Conservation (phyloP, 2,797 vertebrate genomes). For the Crax fasciolata region DNA sequence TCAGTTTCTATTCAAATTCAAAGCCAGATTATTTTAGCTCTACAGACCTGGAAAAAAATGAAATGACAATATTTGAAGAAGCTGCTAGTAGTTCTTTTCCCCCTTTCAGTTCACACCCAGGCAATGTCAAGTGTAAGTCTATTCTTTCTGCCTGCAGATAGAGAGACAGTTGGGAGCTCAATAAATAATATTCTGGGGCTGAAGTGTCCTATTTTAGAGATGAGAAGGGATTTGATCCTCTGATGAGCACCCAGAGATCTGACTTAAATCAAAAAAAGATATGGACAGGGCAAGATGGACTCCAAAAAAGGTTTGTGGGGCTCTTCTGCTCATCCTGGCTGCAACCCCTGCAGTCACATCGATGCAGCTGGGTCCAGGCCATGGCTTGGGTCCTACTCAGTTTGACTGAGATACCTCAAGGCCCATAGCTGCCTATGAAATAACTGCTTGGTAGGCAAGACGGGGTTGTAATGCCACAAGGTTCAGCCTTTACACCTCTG, state of each 20-base stretch:
- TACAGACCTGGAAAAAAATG: conserved; percentile 63
- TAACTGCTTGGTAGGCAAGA: background rate
- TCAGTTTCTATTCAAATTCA: conserved; percentile 79
- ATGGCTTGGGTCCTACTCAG: background rate
- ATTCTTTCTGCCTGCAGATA: conserved; percentile 28
- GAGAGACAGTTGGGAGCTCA: background rate
- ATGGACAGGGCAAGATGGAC: background rate
- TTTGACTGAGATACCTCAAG: background rate
- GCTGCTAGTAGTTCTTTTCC: conserved; percentile 42
- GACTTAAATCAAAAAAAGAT: background rate
- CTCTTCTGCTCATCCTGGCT: too few relatives aligned
- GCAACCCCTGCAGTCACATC: background rate
- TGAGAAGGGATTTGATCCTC: background rate
- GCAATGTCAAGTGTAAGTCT: conserved; percentile 14
- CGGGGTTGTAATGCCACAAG: background rate
- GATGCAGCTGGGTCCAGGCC: background rate
- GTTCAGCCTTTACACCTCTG: background rate
- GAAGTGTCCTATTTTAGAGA: background rate
- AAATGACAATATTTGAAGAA: conserved; percentile 78
- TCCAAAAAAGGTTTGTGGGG: background rate
- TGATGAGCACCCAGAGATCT: background rate
- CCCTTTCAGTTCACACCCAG: background rate
- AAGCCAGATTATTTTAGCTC: conserved; percentile 82
- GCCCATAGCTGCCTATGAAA: background rate
- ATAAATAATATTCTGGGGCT: background rate